Evolutionary conservation across 2,888 invertebrate genomes (phyloP), one percentile per base, ranked within the genome.

Genomic region (Caenorhabditis doughertyi): DNA sequence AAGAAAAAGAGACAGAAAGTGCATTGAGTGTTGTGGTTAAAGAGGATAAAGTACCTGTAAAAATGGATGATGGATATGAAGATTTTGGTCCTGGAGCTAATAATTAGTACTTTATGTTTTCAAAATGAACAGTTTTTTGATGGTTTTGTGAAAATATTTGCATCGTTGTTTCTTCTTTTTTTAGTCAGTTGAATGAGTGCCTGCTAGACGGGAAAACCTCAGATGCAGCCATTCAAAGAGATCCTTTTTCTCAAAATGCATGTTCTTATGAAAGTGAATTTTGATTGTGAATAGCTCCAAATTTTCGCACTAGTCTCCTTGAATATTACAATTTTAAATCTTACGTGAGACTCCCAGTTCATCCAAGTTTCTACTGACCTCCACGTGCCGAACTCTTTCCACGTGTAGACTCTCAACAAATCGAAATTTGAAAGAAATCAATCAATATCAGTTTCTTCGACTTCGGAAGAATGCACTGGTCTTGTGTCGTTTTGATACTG

Each of bases 11-110:
- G 16, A 25, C 64, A 13, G 49, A 27, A 21, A 65, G 65, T 65
- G 65, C 23, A 51, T 39, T 67, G 39, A 56, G 74, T 47, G 47
- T 56, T 25, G 49, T 39, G 18, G 53, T 65, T 4, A 65, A 74
- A 23, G 74, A 65, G 11, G 65, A 18, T 16, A 65, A 55, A 39
- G 25, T n/a, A n/a, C 74, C 74, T 0, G 56, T 32, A 4, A 74
- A 74, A 35, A 74, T 74, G 74, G 74, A 74, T 32, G 74, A 74
- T 32, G 74, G 74, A 56, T 74, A 74, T 21, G 74, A 74, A 23
- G 74, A 74, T 35, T 74, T 74, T 18, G 74, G 74, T 16, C 74
- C 74, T 0, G 74, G 74, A n/a, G 74, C 67, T 27, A 58, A 49
- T 27, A n/a, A 29, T 51, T 29, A 35, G 13, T 51, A 27, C 13